Conservation (phyloP, 2,888 invertebrate species). For the Machimus rusticus region DNA sequence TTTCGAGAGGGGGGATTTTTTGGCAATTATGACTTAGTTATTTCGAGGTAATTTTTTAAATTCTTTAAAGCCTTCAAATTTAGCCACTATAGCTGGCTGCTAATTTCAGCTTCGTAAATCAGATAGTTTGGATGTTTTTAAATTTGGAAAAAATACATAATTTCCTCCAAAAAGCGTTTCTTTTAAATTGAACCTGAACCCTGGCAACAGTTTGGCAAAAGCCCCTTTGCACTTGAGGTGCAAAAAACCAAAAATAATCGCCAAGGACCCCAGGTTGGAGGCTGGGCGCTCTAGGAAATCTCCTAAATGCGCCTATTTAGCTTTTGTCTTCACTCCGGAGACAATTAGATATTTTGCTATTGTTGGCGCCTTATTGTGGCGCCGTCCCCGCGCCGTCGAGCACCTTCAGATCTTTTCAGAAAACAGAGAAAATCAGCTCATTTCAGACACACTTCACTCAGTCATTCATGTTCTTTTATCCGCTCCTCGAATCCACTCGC, state of each 20-base stretch:
- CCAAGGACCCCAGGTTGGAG: neutral
- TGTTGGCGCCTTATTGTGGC: neutral
- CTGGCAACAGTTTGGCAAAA: neutral
- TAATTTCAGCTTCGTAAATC: too few relatives aligned
- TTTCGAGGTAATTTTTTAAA: too few relatives aligned
- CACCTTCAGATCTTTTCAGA: neutral
- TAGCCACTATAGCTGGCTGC: too few relatives aligned
- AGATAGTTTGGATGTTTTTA: neutral
- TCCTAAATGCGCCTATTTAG: neutral
- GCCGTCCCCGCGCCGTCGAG: neutral
- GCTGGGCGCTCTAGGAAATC: neutral
- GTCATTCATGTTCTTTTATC: neutral
- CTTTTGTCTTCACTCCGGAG: neutral
- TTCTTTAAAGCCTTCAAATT: too few relatives aligned
- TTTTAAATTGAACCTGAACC: neutral
- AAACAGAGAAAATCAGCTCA: neutral
- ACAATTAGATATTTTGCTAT: neutral
- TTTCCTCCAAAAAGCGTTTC: neutral
- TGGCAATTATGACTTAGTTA: too few relatives aligned
- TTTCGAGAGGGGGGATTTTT: too few relatives aligned
- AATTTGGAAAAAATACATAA: neutral
- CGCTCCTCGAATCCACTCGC: neutral
- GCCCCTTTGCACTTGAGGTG: neutral
- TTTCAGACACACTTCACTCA: neutral
- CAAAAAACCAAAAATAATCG: neutral